These are phyloP conservation scores for Acestrorhynchus altus DNA, from an alignment of 2,797 vertebrate species.

Conservation along the genomic window DNA sequence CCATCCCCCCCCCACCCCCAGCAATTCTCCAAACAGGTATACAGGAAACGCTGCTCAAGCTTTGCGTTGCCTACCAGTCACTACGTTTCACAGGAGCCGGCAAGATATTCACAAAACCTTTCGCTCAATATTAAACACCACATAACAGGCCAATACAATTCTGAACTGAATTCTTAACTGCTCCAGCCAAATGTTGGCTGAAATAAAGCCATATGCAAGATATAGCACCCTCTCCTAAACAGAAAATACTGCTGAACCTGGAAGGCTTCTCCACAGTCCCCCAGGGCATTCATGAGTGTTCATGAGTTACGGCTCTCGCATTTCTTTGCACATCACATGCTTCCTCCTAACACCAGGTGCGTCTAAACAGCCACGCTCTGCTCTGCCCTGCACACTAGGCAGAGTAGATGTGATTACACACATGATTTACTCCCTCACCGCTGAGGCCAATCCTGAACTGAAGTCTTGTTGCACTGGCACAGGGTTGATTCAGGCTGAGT, in stretches of 20 bases:
- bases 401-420: constrained; percentile 27
- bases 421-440: constrained; percentile 23
- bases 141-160: too few species aligned
- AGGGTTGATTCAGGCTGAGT: neutral
- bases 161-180: too few species aligned
- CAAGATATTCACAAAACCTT: too few species aligned
- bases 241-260: neutral
- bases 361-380: constrained; percentile 7
- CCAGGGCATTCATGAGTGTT: neutral
- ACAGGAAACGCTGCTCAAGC: too few species aligned
- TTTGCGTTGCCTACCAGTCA: too few species aligned
- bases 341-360: constrained; percentile 13
- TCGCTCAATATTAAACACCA: too few species aligned
- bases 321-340: constrained; percentile 14
- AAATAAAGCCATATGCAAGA: too few species aligned
- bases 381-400: constrained; percentile 8
- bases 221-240: too few species aligned
- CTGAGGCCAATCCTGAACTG: neutral
- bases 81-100: too few species aligned
- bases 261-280: neutral
- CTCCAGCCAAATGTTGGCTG: too few species aligned
- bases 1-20: too few species aligned
- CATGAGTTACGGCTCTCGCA: neutral
- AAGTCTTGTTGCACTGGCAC: constrained; percentile 10
- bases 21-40: too few species aligned